A percentile compares a stretch with the other conserved stretches of the same genome.
phyloP scores from a whole-genome alignment of 2,113 vertebrate genomes.

The Burhinus oedicnemus region DNA sequence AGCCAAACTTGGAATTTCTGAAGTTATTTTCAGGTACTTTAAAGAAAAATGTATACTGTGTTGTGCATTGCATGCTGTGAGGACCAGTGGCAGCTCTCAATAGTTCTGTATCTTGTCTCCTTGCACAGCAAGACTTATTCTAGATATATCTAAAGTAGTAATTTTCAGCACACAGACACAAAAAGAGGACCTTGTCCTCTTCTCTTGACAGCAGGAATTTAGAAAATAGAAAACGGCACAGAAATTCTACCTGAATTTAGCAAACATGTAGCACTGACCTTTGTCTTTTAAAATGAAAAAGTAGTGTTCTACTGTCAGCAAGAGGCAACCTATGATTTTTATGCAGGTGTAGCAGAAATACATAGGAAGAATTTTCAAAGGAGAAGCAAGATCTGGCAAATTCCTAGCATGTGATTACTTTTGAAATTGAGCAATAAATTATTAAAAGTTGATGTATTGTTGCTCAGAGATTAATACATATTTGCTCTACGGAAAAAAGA shows the following conservation, averaged over 20 bases:
- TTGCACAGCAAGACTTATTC: background rate
- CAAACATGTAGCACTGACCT: background rate
- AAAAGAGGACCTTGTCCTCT: background rate
- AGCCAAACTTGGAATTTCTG: background rate
- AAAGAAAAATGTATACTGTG: background rate
- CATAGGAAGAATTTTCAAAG: background rate
- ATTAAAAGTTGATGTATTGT: background rate
- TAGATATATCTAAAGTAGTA: background rate
- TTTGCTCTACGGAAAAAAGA: background rate
- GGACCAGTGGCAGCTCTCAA: background rate
- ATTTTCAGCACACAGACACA: background rate
- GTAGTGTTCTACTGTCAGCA: background rate
- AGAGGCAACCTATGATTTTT: background rate
- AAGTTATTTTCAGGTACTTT: background rate
- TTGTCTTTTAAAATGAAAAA: conserved; percentile 6
- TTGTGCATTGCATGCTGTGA: background rate
- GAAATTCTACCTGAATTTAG: background rate
- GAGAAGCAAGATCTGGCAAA: background rate
- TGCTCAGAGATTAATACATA: background rate
- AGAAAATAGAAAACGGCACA: background rate
- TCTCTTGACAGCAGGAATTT: background rate
- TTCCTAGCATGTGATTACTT: background rate
- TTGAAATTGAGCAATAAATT: background rate
- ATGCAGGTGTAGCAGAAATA: background rate
- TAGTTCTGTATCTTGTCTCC: background rate